Evolutionary conservation across 2,113 vertebrate genomes (phyloP), one percentile per base, ranked within the genome.

Genomic region (Hippolais icterina): DNA sequence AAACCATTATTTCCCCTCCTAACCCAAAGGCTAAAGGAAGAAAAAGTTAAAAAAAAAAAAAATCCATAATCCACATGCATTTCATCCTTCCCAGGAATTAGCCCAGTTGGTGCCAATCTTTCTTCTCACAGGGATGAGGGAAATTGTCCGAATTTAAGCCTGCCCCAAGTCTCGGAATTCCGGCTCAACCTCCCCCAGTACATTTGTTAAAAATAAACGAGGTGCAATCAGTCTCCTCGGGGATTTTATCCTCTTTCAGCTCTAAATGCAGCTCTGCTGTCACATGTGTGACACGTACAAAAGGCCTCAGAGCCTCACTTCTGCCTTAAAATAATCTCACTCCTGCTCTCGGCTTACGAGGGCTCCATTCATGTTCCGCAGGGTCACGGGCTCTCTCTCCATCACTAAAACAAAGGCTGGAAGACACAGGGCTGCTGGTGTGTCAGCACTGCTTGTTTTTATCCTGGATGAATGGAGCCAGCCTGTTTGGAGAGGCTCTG

Each of bases 231-330:
- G 79, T 10, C 42, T 88, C 64, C 49, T 80, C 15, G 1, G 68
- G 86, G 88, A 49, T 93, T 97, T 96, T 65, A 53, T 79, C 72
- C 86, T n/a, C 94, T 90, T 78, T 72, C 72, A 65, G 82, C 94
- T 92, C 94, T 82, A 96, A 95, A 96, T n/a, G 92, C 96, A 95
- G 96, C 92, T 93, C 96, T 92, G 93, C 92, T 87, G 86, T 96
- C 96, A 97, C 59, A 92, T 0, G 9, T 19, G 10, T 68, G 91
- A 80, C 54, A 92, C 31, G 88, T 21, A 68, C 42, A 61, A 83
- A 89, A 74, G 80, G 87, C 78, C 78, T 61, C 83, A 47, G 83
- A 93, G 75, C 61, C 54, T 61, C 46, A 61, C 84, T 77, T 80
- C 91, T 76, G 70, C 90, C 94, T 80, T 63, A 77, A 96, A 97